Conservation (phyloP, 2,888 invertebrate genomes). For the Morpho achilles region DNA sequence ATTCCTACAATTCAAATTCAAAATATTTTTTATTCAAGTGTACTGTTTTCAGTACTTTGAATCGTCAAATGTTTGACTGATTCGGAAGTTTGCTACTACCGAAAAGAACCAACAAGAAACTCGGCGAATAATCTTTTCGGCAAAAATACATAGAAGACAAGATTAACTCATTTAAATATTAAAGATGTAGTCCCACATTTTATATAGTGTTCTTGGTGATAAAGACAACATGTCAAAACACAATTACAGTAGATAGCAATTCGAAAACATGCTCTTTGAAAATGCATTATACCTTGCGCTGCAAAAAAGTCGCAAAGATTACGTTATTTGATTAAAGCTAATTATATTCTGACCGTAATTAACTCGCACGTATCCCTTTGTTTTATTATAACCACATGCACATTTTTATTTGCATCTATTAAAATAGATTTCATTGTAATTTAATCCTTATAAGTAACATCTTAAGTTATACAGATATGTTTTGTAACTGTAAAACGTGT, state of each 20-base stretch:
- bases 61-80: no score
- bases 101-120: no score
- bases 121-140: no score
- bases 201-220: no score
- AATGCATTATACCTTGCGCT: conserved; percentile 35
- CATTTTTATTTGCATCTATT: conserved; percentile 28
- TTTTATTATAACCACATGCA: conserved; percentile 60
- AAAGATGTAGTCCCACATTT: no score
- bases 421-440: conserved; percentile 27
- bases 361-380: conserved; percentile 73
- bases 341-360: conserved; percentile 74
- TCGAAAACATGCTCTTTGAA: conserved; percentile 4
- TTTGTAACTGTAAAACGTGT: conserved; percentile 16
- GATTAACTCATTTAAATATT: no score
- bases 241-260: conserved; percentile 6
- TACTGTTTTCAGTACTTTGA: no score
- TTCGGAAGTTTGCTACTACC: no score
- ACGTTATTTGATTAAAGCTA: conserved; percentile 75
- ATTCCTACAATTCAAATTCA: no score
- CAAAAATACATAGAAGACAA: no score
- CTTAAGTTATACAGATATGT: conserved; percentile 12
- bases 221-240: background rate
- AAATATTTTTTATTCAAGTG: no score
- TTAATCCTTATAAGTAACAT: conserved; percentile 35
- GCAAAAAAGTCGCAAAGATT: conserved; percentile 59